Base-by-base conservation (phyloP, 2,113 vertebrate species). In the Emydocephalus ijimae region DNA sequence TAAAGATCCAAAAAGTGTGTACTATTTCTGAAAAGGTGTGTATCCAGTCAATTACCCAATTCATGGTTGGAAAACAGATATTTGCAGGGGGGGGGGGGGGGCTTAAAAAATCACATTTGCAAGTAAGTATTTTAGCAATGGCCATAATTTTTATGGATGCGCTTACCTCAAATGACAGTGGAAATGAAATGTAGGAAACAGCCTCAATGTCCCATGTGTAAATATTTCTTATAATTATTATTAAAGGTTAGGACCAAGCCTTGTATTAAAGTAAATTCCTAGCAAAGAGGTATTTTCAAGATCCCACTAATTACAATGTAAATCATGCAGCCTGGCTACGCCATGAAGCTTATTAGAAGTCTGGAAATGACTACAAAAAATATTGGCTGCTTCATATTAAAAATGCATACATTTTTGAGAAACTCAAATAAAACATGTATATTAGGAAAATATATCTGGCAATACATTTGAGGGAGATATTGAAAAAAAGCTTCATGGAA, bases 71-170 rank as follows among this genome's bases (percentile, higher is more conserved):
- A 74, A 34, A 74, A 34, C 2, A 74, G 15, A 69, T 12, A 69
- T n/a, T n/a, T 69, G 29, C 29, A n/a, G 2, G 12, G 12, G 26
- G 1, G 4, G 3, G 1, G 57, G 0, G 57, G 6, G 21, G 9
- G 3, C 0, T 26, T 14, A 64, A 29, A 29, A 64, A 69, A 69
- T 69, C 12, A 69, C 29, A n/a, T n/a, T 69, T 69, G 12, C 64
- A n/a, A n/a, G 11, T 14, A 14, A n/a, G 1, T n/a, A 74, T 74
- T 34, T 74, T 74, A 74, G 69, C 14, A 74, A 74, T 74, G 14
- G n/a, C n/a, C n/a, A 74, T 74, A 74, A 18, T 74, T 74, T 74
- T 74, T 74, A 74, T 74, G n/a, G n/a, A 20, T 81, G n/a, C 4
- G 2, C 14, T 21, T 14, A 3, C 9, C 45, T 87, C 48, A 87